Base-by-base conservation (phyloP, 2,113 vertebrate species). In the Beaufortia kweichowensis region DNA sequence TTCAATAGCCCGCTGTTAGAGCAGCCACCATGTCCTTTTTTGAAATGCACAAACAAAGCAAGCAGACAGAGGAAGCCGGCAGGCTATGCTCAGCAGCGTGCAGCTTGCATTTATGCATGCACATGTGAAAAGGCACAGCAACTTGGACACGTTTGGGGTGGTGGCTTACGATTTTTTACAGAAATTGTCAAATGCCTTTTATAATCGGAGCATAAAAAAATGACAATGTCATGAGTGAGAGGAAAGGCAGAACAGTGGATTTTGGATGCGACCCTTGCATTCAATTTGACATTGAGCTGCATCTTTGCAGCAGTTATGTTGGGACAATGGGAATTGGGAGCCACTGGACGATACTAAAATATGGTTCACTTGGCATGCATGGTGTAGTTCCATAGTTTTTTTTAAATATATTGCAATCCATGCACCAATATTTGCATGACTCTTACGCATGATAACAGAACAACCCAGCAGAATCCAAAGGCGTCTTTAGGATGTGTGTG, bases 91-190 rank as follows among this genome's bases (percentile, higher is more conserved):
- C n/a, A 66, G 75, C 3, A 48, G 23, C 61, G 43, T 59, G 23
- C 57, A 76, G 68, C 67, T 67, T 69, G 23, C 61, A 50, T 46
- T 63, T 35, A 41, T 77, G 39, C 67, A 63, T 57, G 68, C 55
- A 50, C 41, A 81, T 50, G 61, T n/a, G 26, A 15, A 67, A 28
- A 29, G 39, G 46, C 21, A 48, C 6, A 31, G 12, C 9, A 59
- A 63, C 59, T 78, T 50, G 29, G 10, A 48, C 31, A 56, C 28
- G 21, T 65, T n/a, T 60, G 23, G 55, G 33, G 57, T 68, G 33
- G n/a, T 23, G 53, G 59, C 43, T 60, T 28, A 3, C 17, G 26
- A 41, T 60, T 71, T 31, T 11, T 12, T 50, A 23, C 65, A 31
- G 6, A 28, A 21, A 48, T 2, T 28, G 41, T 11, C 10, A 9